Evolutionary conservation across 2,113 vertebrate genomes (phyloP).

Genomic region (Saguinus imperator): DNA sequence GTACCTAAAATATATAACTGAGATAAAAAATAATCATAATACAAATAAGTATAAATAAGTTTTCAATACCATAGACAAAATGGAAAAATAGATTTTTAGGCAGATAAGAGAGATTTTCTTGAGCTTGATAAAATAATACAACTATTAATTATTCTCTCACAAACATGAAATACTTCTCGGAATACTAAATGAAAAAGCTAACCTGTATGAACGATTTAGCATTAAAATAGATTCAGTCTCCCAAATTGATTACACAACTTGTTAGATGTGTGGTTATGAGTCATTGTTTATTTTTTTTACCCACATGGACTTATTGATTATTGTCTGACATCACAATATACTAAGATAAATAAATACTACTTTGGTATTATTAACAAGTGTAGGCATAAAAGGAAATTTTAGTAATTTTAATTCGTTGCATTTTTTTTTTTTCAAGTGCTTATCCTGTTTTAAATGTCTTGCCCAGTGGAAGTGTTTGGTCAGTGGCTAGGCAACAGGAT

Average conservation of each 20-base stretch:
- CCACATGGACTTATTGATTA: not conserved
- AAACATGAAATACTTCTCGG: not conserved
- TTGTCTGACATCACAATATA: not conserved
- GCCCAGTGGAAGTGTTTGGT: constrained; percentile 32
- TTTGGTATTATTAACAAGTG: not conserved
- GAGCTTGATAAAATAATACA: not conserved
- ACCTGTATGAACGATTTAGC: not conserved
- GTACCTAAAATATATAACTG: not conserved
- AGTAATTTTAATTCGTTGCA: constrained; percentile 22
- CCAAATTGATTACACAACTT: not conserved
- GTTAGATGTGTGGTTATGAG: not conserved
- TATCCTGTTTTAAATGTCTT: not conserved
- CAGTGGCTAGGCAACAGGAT: constrained; percentile 53
- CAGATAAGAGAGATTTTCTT: not conserved
- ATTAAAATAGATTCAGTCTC: constrained; percentile 30
- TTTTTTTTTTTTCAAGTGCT: constrained; percentile 24
- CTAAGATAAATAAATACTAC: not conserved
- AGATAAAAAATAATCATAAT: not conserved
- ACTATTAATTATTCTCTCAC: constrained; percentile 4
- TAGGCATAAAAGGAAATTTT: not conserved
- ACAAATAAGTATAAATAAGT: not conserved
- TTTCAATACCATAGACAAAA: not conserved
- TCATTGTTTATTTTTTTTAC: not conserved
- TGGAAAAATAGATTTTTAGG: not conserved
- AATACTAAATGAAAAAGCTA: constrained; percentile 36